Base-by-base conservation (phyloP, 2,888 invertebrate genomes). In the Catotricha subobsoleta region DNA sequence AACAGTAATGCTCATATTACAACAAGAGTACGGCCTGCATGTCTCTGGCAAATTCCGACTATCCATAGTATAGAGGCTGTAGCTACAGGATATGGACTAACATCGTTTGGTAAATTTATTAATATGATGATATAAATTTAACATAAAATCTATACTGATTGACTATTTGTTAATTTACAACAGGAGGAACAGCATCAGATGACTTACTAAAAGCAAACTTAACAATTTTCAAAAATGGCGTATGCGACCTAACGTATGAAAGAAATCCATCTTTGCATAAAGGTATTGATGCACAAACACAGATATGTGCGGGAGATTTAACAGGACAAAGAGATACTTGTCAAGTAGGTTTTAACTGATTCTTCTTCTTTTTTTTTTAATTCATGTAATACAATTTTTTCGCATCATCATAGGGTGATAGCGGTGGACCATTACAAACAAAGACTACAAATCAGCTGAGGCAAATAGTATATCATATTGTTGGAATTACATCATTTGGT, bases 11-110 rank as follows among this genome's bases (percentile, higher is more conserved):
- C 12, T 28, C 23, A 3, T 15, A 64, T 69, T 44, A 63, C 59
- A 28, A 56, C 59, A n/a, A 62, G 56, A 48, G 61, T 71, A 1
- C 59, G 71, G 33, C 76, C 76, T 1, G 71, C 74, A 2, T 74
- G 74, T 46, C 57, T 77, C 12, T 71, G 68, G 59, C 56, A 58
- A 2, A 51, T 49, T 19, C 43, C 46, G 2, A 48, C 55, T 13
- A 48, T 67, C 27, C 58, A 62, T 13, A 58, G 59, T 34, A 50
- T 51, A 1, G 56, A 58, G 45, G 68, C 67, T 1, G 65, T 71
- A 12, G 75, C 76, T 9, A 68, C 69, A 49, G 77, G 77, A 39
- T 76, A 72, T 62, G 77, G 77, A 1, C 63, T 64, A 43, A 66
- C 65, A 0, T 54, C 60, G 45, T 69, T 64, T 45, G 65, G 57